Evolutionary conservation across 2,113 vertebrate species (phyloP).

Genomic region (Grammomys dolichurus): DNA sequence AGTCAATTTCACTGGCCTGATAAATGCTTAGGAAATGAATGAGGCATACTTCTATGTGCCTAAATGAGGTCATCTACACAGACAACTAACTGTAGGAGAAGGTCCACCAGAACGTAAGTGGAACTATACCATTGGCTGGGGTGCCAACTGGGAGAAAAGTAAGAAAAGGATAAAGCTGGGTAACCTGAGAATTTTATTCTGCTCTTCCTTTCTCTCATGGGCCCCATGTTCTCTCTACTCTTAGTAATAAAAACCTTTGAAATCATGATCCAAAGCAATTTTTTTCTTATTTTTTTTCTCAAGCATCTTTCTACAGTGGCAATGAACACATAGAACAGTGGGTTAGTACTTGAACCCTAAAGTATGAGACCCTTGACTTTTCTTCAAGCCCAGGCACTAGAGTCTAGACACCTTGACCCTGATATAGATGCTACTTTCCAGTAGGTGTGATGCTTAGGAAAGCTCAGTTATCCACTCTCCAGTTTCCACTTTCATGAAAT

Average conservation of each 20-base stretch:
- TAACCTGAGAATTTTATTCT: background rate
- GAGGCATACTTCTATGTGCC: too few species aligned
- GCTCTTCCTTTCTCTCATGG: too few species aligned
- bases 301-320: background rate
- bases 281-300: background rate
- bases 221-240: background rate
- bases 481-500: background rate
- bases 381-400: background rate
- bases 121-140: background rate
- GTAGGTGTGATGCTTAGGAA: background rate
- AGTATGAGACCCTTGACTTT: background rate
- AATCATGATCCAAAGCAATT: background rate
- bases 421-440: background rate
- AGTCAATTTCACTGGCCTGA: background rate
- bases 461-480: rapidly evolving
- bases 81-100: background rate
- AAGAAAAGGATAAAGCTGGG: background rate
- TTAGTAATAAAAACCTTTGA: background rate
- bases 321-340: background rate
- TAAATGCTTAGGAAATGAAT: background rate
- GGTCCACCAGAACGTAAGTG: background rate
- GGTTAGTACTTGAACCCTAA: background rate
- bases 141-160: background rate
- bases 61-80: background rate
- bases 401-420: background rate